Base-by-base conservation (phyloP, 1,140 invertebrate species). In the Aphaenogaster rudis region DNA sequence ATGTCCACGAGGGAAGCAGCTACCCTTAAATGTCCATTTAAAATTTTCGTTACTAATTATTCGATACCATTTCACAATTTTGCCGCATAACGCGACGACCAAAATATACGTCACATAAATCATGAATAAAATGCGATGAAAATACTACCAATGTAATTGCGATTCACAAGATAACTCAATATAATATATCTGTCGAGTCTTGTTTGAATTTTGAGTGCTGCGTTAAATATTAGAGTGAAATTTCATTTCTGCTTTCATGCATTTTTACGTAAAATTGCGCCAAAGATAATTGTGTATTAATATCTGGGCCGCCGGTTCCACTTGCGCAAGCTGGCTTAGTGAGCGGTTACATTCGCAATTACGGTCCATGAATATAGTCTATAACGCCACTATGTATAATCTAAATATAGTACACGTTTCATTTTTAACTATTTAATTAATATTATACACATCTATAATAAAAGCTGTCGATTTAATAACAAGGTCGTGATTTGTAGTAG, bases 181-280 rank as follows among this genome's bases (percentile, higher is more conserved):
- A 15, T 48, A 67, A 67, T 21, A 64, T 17, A 8, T 45, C 57
- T 28, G 39, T 48, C 28, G 42, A 13, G 45, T 61, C 33, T 57
- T 59, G 71, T 77, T 45, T 64, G 42, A 79, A 80, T 79, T 79
- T 79, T 42, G 39, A 63, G 45, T 69, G 63, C 36, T 39, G 33
- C 36, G 33, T 67, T 80, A 50, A 45, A 80, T 80, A 80, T 54
- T 69, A 52, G 63, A 67, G 45, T 39, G n/a, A 81, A 81, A 71
- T 71, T 57, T 9, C 36, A 81, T 71, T 71, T 71, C 39, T 33
- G 21, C 42, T 45, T 59, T 39, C 66, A 71, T 54, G 78, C 39
- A 81, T 81, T 71, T 71, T 81, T 71, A 45, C 50, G 64, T 28
- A 69, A 69, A 81, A 28, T 81, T 48, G 15, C 64, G 15, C 3